Conservation (phyloP, 2,888 invertebrate genomes). For the Pachliopta kotzebuea region DNA sequence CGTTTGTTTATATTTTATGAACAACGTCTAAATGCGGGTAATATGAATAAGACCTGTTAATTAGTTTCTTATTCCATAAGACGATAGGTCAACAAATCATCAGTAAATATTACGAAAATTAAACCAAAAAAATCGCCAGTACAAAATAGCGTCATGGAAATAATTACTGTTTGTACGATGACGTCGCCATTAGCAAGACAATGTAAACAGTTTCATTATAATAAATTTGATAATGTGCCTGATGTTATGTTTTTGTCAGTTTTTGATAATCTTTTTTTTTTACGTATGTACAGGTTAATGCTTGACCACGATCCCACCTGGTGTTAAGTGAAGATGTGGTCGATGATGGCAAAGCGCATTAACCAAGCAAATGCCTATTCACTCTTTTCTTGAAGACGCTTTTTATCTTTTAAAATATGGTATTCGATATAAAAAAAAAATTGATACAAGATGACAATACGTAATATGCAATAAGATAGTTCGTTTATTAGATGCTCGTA, state of each 20-base stretch:
- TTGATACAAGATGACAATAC: not conserved
- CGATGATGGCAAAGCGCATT: no score
- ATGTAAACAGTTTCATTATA: not conserved
- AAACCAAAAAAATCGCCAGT: not conserved
- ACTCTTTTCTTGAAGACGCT: no score
- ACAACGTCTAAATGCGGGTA: no score
- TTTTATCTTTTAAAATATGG: no score
- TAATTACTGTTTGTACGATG: not conserved
- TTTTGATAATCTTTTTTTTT: no score
- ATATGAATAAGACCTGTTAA: no score
- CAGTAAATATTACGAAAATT: not conserved
- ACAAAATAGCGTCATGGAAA: not conserved
- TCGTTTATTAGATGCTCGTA: conserved; percentile 34
- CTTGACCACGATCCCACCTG: no score
- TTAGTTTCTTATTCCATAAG: not conserved
- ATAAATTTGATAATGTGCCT: not conserved
- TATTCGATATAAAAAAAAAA: no score
- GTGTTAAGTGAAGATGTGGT: no score
- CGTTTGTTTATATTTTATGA: no score
- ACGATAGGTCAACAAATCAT: not conserved
- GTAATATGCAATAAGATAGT: not conserved
- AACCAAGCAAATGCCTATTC: no score
- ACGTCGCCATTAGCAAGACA: not conserved
- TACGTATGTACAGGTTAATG: not conserved
- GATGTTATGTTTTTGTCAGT: not conserved